phyloP scores from a whole-genome alignment of 2,113 vertebrate species.

The Scatophagus argus region DNA sequence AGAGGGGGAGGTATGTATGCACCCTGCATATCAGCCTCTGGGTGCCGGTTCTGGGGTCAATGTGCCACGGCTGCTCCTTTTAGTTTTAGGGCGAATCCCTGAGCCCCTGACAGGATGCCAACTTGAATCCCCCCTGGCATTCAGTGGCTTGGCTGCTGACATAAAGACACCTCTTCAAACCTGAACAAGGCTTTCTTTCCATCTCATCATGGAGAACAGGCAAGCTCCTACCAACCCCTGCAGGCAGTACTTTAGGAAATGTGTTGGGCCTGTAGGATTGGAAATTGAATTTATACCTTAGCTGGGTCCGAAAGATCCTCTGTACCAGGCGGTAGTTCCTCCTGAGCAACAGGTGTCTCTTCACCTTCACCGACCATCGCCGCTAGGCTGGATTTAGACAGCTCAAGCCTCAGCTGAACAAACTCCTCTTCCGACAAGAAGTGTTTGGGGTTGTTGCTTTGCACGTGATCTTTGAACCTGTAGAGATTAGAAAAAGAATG shows the following conservation, averaged over 20 bases:
- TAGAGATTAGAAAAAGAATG: conserved; percentile 5
- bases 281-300: conserved; percentile 83
- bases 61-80: conserved; percentile 74
- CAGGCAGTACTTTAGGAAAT: conserved; percentile 40
- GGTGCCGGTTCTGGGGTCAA: conserved; percentile 76
- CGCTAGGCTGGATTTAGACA: conserved; percentile 89
- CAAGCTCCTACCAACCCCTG: conserved; percentile 68
- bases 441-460: conserved; percentile 94
- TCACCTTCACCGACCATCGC: conserved; percentile 83
- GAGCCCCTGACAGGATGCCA: conserved; percentile 83
- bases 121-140: conserved; percentile 80
- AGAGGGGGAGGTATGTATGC: conserved; percentile 77
- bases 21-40: conserved; percentile 81
- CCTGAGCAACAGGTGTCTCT: conserved; percentile 75
- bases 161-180: conserved; percentile 86
- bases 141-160: conserved; percentile 83
- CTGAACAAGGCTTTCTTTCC: conserved; percentile 68
- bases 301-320: conserved; percentile 96
- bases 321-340: conserved; percentile 91
- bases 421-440: conserved; percentile 94
- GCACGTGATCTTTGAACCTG: conserved; percentile 98
- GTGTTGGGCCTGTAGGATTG: conserved; percentile 6
- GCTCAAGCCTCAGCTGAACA: conserved; percentile 91
- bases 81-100: conserved; percentile 79
- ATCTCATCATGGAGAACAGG: conserved; percentile 75